phyloP scores from a whole-genome alignment of 2,888 invertebrate species.

The Blera fallax region DNA sequence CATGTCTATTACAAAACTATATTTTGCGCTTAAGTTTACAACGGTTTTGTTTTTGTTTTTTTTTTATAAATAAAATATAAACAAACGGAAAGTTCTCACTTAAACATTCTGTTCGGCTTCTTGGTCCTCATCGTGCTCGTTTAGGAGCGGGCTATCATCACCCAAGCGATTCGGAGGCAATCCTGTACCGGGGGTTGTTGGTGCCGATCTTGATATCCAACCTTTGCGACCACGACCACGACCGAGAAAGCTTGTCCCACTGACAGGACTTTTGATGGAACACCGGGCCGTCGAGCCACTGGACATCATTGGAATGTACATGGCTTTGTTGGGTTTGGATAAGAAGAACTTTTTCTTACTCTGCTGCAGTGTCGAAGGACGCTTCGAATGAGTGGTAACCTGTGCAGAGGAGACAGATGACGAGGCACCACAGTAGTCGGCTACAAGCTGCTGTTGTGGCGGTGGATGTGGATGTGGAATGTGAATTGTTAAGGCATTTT shows the following conservation, averaged over 20 bases:
- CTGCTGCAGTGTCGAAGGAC: conserved; percentile 78
- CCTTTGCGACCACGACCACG: conserved; percentile 82
- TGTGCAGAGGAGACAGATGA: conserved; percentile 57
- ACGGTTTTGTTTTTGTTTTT: conserved; percentile 29
- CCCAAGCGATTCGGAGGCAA: conserved; percentile 86
- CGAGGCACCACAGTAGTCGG: conserved; percentile 47
- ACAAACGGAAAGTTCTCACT: conserved; percentile 66
- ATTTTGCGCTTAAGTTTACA: conserved; percentile 71
- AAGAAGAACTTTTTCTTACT: conserved; percentile 82
- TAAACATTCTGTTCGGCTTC: conserved; percentile 76
- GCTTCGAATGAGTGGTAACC: conserved; percentile 74
- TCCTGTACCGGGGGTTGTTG: conserved; percentile 88
- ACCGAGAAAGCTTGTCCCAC: conserved; percentile 78
- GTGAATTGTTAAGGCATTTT: conserved; percentile 76
- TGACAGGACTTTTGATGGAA: conserved; percentile 80
- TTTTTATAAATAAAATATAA: conserved; percentile 22
- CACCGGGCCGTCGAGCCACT: conserved; percentile 76
- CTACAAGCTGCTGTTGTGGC: conserved; percentile 52
- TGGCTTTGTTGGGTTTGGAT: conserved; percentile 85
- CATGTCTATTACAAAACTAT: conserved; percentile 66
- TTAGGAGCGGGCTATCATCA: conserved; percentile 86
- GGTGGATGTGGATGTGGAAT: conserved; percentile 45
- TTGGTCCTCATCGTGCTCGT: conserved; percentile 83
- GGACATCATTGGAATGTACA: conserved; percentile 86
- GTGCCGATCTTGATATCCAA: conserved; percentile 89